Evolutionary conservation across 1,140 invertebrate species (phyloP), one percentile per base, ranked within the genome.

Genomic region (Eulimnadia texana): DNA sequence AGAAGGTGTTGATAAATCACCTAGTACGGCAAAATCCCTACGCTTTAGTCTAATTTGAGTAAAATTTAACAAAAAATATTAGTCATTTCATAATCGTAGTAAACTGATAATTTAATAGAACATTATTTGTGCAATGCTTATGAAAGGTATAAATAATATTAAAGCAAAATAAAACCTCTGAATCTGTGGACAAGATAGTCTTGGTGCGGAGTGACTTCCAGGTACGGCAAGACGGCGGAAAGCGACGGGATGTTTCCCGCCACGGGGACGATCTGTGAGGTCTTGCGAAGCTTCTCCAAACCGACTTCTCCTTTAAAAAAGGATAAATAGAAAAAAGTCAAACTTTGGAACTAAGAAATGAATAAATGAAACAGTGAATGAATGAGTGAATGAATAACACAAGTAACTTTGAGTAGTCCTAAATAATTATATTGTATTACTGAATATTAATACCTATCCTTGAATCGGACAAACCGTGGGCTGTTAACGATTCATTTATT

Each of bases 161-260:
- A 49, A 63, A 16, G 20, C 61, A 62, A 53, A 24, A 50, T 60
- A 33, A 56, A 68, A 76, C 79, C 75, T 73, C 79, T 80, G 16
- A 91, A 84, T 66, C 88, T 76, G 56, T 82, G 80, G 2, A 88
- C 80, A 10, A 91, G 70, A 73, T 91, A 92, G 70, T 90, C 85
- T 68, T 92, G 88, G 77, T 90, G 87, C 3, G 79, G 77, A 3
- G 81, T 83, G 3, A 87, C 70, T 67, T 90, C 87, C 61, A 92
- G 71, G 70, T 89, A 92, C 1, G 84, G 84, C 13, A 91, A 72
- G 2, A 92, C 68, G 49, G 78, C 73, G 6, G 82, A 78, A 53
- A 90, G 70, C 50, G 81, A 82, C 1, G 85, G 85, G 23, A 88
- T 77, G 65, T 80, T 77, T 25, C 78, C 74, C 42, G 78, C 74